phyloP scores from a whole-genome alignment of 2,113 vertebrate genomes.

The Caracal caracal region DNA sequence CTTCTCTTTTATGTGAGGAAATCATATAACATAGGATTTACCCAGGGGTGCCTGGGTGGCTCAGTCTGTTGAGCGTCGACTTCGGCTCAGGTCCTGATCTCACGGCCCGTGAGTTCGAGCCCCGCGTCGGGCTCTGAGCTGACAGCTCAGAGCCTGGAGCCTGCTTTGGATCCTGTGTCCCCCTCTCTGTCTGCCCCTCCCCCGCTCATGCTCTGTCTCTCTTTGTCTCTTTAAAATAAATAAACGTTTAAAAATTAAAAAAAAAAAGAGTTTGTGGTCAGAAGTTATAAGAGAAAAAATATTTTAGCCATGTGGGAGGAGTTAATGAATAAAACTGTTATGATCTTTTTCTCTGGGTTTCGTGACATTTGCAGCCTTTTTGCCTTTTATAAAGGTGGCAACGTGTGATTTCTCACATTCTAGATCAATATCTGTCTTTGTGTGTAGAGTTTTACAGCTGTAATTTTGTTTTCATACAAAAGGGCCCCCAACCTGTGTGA shows the following conservation, averaged over 20 bases:
- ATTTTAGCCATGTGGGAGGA: background rate
- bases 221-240: too few relatives aligned
- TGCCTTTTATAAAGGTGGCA: background rate
- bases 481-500: background rate
- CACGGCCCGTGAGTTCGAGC: accelerated
- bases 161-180: too few relatives aligned
- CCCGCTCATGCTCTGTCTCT: too few relatives aligned
- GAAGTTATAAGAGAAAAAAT: background rate
- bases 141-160: too few relatives aligned
- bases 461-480: background rate
- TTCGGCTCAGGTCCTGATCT: too few relatives aligned
- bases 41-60: background rate
- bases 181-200: too few relatives aligned
- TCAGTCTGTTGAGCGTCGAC: too few relatives aligned
- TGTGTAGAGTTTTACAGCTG: background rate
- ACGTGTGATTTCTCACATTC: background rate
- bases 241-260: too few relatives aligned
- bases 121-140: too few relatives aligned
- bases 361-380: background rate
- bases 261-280: background rate
- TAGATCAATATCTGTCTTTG: background rate
- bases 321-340: background rate
- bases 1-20: background rate
- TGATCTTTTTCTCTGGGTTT: background rate
- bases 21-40: background rate